phyloP scores from a whole-genome alignment of 1,140 invertebrate genomes.

The Patella vulgata region DNA sequence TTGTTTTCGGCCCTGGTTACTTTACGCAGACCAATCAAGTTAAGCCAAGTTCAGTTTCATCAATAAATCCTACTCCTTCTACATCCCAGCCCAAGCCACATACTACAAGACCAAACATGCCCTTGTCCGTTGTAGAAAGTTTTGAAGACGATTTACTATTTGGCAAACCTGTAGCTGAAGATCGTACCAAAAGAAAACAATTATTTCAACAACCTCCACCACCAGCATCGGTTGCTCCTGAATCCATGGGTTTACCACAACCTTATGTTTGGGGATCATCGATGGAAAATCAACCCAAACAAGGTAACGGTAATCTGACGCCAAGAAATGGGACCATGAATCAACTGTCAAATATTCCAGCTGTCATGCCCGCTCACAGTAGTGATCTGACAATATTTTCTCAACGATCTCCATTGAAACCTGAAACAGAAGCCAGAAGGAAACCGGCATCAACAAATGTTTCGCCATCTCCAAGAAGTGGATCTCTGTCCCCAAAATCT shows the following conservation, averaged over 20 bases:
- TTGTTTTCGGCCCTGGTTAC: too few relatives aligned
- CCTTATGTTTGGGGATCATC: conserved; percentile 28
- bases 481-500: background rate
- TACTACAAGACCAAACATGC: background rate
- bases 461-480: background rate
- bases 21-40: too few relatives aligned
- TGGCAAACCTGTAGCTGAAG: conserved; percentile 26
- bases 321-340: conserved; percentile 14
- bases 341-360: conserved; percentile 43
- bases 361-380: conserved; percentile 48
- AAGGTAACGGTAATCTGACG: background rate
- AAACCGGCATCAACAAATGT: background rate
- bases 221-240: too few relatives aligned
- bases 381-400: conserved; percentile 54
- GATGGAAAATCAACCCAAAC: conserved; percentile 9
- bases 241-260: conserved; percentile 12
- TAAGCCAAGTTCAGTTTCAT: background rate
- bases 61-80: conserved; percentile 14
- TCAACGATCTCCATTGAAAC: conserved; percentile 37
- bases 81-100: conserved; percentile 14
- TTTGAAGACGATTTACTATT: conserved; percentile 56
- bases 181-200: conserved; percentile 25
- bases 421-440: conserved; percentile 17
- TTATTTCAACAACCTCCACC: conserved; percentile 15
- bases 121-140: conserved; percentile 34